These are phyloP conservation scores for Aphelenchoides bicaudatus DNA, from an alignment of 2,888 invertebrate genomes.

Conservation along the genomic window DNA sequence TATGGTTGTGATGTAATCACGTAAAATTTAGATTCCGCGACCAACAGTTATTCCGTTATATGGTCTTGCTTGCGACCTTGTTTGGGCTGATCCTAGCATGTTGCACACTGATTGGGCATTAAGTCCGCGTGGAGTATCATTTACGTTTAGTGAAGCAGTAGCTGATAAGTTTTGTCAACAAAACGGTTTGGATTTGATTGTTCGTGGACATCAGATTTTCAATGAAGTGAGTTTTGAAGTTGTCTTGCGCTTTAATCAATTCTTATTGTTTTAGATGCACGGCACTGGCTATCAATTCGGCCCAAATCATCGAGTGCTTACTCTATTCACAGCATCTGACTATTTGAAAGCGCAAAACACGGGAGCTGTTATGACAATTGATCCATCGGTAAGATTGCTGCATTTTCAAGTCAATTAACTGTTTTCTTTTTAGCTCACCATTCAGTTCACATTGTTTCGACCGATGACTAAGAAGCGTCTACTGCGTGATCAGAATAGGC, in stretches of 20 bases:
- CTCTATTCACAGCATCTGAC: conserved; percentile 50
- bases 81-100: conserved; percentile 43
- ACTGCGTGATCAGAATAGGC: no score
- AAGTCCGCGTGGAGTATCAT: conserved; percentile 65
- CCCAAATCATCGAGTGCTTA: conserved; percentile 39
- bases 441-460: no score
- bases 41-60: conserved; percentile 45
- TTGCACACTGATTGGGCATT: conserved; percentile 38
- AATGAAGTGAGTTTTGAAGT: no score
- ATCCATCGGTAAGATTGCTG: no score
- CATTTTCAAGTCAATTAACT: no score
- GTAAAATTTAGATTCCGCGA: conserved; percentile 32
- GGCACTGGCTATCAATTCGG: conserved; percentile 42
- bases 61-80: conserved; percentile 45
- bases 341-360: conserved; percentile 45
- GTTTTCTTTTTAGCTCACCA: no score
- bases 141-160: conserved; percentile 66
- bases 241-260: no score
- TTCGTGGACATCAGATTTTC: conserved; percentile 66
- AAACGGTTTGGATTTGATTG: conserved; percentile 65
- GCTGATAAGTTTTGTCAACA: conserved; percentile 64
- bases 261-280: no score
- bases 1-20: not conserved
- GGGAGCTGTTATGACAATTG: conserved; percentile 36
- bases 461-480: no score